Base-by-base conservation (phyloP, 1,140 invertebrate species). In the Halotydeus destructor region DNA sequence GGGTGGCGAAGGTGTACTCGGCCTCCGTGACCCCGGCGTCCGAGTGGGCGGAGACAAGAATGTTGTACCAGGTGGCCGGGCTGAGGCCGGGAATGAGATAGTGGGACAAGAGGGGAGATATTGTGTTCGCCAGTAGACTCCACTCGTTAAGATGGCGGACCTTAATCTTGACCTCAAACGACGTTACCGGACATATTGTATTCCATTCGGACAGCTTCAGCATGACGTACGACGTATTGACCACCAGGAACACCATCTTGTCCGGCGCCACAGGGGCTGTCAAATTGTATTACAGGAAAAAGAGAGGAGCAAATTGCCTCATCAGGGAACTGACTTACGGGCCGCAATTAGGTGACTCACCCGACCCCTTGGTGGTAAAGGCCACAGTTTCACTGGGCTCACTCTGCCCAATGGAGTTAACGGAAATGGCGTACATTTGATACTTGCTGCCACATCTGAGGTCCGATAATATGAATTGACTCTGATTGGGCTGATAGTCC, bases 321-420 rank as follows among this genome's bases (percentile, higher is more conserved):
- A 35, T 3, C 22, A 3, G 9, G 9, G n/a, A n/a, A n/a, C n/a
- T n/a, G n/a, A 38, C 22, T 8, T 8, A 34, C n/a, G 19, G 19
- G 6, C 32, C n/a, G 8, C 14, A 27, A 30, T 27, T 16, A 27
- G 23, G 11, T 8, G 36, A 45, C 50, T 48, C 43, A 54, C 53
- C 49, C 11, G 44, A 22, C 2, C 54, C 54, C n/a, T 53, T 48
- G 2, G 54, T 55, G 34, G 39, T 46, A 6, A 43, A 48, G 1
- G 46, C 40, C n/a, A 55, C 43, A 12, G 50, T 46, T 23, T 53
- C 49, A 55, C 81, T 83, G 1, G 81, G 78, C 22, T 81, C 61
- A 0, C 81, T 80, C 41, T 79, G 81, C 9, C 80, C 82, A 50
- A 84, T 83, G 53, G 75, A 71, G 60, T 85, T 86, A 57, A 77